These are phyloP conservation scores for Rhadina sibilatrix DNA, from an alignment of 2,113 vertebrate genomes.

Conservation along the genomic window DNA sequence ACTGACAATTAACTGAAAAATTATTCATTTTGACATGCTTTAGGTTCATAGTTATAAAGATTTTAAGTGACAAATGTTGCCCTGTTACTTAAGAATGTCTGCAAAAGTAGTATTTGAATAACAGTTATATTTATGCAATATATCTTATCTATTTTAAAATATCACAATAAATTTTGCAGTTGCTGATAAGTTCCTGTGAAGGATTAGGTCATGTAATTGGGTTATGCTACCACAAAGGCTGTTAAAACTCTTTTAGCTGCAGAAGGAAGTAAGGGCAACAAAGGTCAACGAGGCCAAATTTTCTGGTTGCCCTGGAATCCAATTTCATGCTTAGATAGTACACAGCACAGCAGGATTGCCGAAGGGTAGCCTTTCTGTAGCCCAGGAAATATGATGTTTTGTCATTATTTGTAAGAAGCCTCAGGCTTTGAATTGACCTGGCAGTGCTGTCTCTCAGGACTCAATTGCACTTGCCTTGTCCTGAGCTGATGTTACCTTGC, in stretches of 20 bases:
- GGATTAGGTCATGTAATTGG: background rate
- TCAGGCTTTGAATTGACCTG: background rate
- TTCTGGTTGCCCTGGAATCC: background rate
- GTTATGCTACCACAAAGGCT: background rate
- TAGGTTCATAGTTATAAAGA: background rate
- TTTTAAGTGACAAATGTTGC: background rate
- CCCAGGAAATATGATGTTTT: background rate
- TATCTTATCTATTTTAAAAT: background rate
- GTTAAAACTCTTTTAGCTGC: background rate
- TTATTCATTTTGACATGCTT: background rate
- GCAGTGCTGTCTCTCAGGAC: background rate
- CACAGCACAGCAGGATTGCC: background rate
- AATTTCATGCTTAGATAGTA: background rate
- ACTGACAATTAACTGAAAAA: background rate
- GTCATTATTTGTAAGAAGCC: background rate
- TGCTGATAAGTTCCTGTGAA: background rate
- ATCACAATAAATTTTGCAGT: background rate
- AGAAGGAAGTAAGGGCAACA: background rate
- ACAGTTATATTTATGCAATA: background rate
- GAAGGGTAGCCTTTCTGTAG: background rate
- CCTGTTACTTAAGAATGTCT: background rate
- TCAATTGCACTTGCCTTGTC: background rate
- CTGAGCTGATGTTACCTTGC: background rate
- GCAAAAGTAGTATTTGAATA: background rate
- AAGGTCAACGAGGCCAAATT: background rate